phyloP scores from a whole-genome alignment of 2,797 vertebrate genomes.

The Gadopsis bispinosus region DNA sequence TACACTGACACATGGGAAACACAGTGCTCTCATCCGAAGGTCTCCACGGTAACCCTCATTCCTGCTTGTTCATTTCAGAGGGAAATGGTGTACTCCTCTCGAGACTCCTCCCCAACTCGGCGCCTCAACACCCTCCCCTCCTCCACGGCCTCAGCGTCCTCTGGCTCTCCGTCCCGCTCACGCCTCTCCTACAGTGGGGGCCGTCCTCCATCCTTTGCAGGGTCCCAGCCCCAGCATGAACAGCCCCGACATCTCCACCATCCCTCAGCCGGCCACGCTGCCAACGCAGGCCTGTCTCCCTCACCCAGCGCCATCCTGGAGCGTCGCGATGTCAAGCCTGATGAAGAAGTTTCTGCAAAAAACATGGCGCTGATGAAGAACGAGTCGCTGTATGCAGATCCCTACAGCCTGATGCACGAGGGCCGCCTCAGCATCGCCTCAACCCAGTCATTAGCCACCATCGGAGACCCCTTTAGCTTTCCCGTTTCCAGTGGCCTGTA shows the following conservation, averaged over 20 bases:
- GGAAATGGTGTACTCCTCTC: conserved; percentile 97
- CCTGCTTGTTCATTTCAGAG: conserved; percentile 83
- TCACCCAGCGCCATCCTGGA: conserved; percentile 98
- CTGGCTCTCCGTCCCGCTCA: conserved; percentile 93
- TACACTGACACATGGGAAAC: conserved; percentile 27
- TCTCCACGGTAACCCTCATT: conserved; percentile 68
- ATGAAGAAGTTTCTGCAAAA: conserved; percentile 94
- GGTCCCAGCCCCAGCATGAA: conserved; percentile 87
- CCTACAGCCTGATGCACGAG: conserved; percentile 94
- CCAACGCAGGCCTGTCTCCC: conserved; percentile 88
- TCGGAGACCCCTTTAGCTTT: conserved; percentile 94
- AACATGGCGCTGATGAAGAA: conserved; percentile 95
- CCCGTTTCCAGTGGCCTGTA: conserved; percentile 91
- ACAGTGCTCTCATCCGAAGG: conserved; percentile 27
- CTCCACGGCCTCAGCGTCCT: conserved; percentile 87
- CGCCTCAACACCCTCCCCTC: conserved; percentile 95
- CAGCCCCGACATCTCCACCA: conserved; percentile 87
- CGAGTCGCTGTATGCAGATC: conserved; percentile 94
- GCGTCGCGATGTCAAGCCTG: conserved; percentile 95
- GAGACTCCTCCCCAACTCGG: conserved; percentile 95
- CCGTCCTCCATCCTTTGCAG: conserved; percentile 92
- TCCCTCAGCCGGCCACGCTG: conserved; percentile 82
- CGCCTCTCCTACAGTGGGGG: conserved; percentile 96
- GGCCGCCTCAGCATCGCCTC: conserved; percentile 96
- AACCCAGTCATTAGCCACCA: conserved; percentile 90